Evolutionary conservation across 2,113 vertebrate genomes (phyloP).

Genomic region (Arothron firmamentum): DNA sequence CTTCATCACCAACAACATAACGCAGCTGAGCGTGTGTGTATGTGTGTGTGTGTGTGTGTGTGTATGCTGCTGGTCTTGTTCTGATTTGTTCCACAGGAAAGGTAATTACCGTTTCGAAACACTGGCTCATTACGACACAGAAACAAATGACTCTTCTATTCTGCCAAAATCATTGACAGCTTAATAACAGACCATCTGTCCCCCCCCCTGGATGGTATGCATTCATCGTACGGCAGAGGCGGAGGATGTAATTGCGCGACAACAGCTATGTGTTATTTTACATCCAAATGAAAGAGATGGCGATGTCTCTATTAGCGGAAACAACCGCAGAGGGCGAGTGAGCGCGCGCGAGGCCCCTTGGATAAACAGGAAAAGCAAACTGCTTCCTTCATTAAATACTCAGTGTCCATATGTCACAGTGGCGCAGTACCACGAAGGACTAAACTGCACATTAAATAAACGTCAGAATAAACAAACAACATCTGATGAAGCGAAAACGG

Average conservation of each 20-base stretch:
- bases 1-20: background rate
- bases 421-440: background rate
- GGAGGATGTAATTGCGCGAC: constrained; percentile 43
- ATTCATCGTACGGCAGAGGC: constrained; percentile 52
- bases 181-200: constrained; percentile 59
- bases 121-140: constrained; percentile 64
- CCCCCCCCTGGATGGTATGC: constrained; percentile 42
- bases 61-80: constrained; percentile 12
- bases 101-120: constrained; percentile 67
- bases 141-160: constrained; percentile 66
- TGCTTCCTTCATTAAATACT: background rate
- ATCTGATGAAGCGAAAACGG: background rate
- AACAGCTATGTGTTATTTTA: constrained; percentile 24
- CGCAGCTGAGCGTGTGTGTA: background rate
- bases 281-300: constrained; percentile 34
- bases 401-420: background rate
- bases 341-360: background rate
- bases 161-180: constrained; percentile 57
- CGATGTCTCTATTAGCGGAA: constrained; percentile 31
- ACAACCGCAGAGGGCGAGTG: background rate
- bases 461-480: background rate
- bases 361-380: constrained; percentile 21
- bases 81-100: constrained; percentile 59
- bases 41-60: background rate
- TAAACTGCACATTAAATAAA: background rate